Base-by-base conservation (phyloP, 2,797 vertebrate genomes). In the Sebastiscus albofasciatus region DNA sequence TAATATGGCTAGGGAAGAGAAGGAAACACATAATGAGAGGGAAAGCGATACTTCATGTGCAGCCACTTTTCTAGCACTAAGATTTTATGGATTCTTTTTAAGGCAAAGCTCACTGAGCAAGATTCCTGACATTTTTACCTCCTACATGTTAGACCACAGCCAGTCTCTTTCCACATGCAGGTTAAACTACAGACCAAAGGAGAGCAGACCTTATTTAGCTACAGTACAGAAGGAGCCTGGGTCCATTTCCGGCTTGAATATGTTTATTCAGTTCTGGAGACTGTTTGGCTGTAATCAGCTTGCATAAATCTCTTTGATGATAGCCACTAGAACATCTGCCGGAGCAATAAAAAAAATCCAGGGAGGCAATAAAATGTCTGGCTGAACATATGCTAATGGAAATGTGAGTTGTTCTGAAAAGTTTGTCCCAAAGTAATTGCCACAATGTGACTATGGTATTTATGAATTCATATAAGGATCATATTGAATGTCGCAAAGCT, bases 241-340 rank as follows among this genome's bases (percentile, higher is more conserved):
- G 86, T 90, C 86, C 80, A 80, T 93, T 92, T 94, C 84, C 56
- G 79, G 29, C 88, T 79, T 77, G 82, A 81, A 88, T 92, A 94
- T 94, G 89, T 93, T 94, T 93, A 94, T 92, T 94, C 92, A 92
- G 79, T 92, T 92, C 88, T 90, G 87, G 90, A 82, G 87, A 93
- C 84, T 94, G 84, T 94, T 92, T 90, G 90, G 89, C 88, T 90
- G 90, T 86, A 92, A 94, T 93, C 92, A 91, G 88, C 90, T 93
- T 93, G 94, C 94, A 95, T 95, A 94, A 94, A 95, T 93, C 94
- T 93, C 93, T 95, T 95, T 95, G 94, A 95, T 95, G 94, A 94
- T 94, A 88, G 93, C 92, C 94, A 85, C 82, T 77, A 81, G 90
- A 93, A 94, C 94, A 95, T 94, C 94, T 95, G 94, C 91, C 84